Evolutionary conservation across 2,888 invertebrate genomes (phyloP), one percentile per base, ranked within the genome.

Genomic region (Platycnemis pennipes): DNA sequence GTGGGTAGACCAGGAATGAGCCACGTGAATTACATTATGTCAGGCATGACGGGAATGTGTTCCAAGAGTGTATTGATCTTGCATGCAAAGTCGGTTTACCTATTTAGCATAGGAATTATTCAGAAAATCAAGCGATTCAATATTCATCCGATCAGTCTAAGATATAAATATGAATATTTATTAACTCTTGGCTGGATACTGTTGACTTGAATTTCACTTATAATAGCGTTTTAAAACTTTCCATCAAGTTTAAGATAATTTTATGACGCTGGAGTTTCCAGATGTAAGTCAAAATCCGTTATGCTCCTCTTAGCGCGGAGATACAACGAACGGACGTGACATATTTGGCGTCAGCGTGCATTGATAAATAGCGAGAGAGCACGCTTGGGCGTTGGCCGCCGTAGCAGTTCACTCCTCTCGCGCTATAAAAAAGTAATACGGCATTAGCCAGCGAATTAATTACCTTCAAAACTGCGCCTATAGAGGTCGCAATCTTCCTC

Each of bases 321-420:
- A 77, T 37, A 77, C 37, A 77, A 31, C 11, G 77, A 11, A 37
- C 77, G 77, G 77, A 77, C 11, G 77, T 37, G 77, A 37, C 77
- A 77, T 37, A 37, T 77, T 77, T 16, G 13, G 31, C 77, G 77
- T 31, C 37, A 77, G 37, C 77, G 77, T 77, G n/a, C 77, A 77
- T 77, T 77, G 77, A 77, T 77, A 77, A 37, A 77, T 77, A 77
- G 37, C 77, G 37, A 11, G 37, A 0, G 77, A 77, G 11, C 77
- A 77, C 77, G 77, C 77, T 77, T 77, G 77, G 77, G 77, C 77
- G 77, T 77, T 37, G 77, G 37, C 77, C 77, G 77, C 77, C 37
- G 31, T 11, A 77, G 77, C 77, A 31, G 77, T 31, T 31, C 37
- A 77, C 37, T 77, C 31, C 77, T 31, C 77, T 77, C 77, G 77